Evolutionary conservation across 2,888 invertebrate genomes (phyloP), one percentile per base, ranked within the genome.

Genomic region (Andrena marginata): DNA sequence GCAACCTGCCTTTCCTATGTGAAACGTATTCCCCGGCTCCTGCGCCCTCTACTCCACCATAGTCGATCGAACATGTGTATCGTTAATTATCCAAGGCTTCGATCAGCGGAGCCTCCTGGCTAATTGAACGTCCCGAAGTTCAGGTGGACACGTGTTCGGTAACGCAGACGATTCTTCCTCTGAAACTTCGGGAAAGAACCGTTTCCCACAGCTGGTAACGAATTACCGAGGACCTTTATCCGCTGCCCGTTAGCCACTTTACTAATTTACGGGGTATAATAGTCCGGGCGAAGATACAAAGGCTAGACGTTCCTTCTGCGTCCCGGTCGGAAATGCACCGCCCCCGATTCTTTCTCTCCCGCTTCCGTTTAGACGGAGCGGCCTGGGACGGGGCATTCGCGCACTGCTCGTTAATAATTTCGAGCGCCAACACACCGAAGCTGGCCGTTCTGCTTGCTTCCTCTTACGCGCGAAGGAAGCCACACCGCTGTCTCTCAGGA

Each of bases 251-350:
- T 89, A 85, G 89, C 90, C 91, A 92, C 89, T 92, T 93, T 91
- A 92, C 92, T 92, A 89, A 92, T 92, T 92, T 92, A 92, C 86
- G 77, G 85, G 91, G 88, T 87, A 91, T 91, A 90, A 91, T 91
- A 85, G 87, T 75, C 71, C 83, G 74, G 81, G 77, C 78, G 67
- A 76, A 82, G 82, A 70, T 76, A 78, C 85, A 82, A 77, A 84
- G 88, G 89, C 85, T 82, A 23, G 89, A 89, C 79, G 85, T 81
- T 88, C 75, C 80, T 86, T 82, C 80, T 82, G 86, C 72, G 76
- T 80, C 82, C 77, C 82, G 67, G 49, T 68, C 71, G 63, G 73
- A 70, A 64, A 69, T 59, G 76, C 72, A 49, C 65, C 74, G 68
- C 49, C 63, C 63, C 29, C 54, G 42, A 16, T 74, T 62, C 64